Conservation (phyloP, 2,797 vertebrate genomes). For the Peromyscus nudipes region DNA sequence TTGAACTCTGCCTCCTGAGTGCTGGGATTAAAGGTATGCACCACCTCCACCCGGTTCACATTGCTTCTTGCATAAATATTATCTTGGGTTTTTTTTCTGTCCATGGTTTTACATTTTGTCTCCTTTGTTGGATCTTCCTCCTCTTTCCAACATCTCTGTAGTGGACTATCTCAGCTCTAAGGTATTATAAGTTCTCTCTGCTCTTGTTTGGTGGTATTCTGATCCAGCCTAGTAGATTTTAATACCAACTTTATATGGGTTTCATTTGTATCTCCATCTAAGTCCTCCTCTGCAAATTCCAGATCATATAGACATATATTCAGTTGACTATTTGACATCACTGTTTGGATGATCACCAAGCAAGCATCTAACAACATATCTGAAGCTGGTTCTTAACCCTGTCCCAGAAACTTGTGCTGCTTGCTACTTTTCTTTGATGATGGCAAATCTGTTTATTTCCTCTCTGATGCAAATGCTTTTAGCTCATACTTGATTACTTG, state of each 20-base stretch:
- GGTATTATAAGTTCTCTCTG: background rate
- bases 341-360: background rate
- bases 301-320: background rate
- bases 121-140: background rate
- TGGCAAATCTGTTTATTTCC: slow-evolving; percentile 10
- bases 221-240: slow-evolving; percentile 8
- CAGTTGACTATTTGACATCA: background rate
- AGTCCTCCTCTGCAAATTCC: background rate
- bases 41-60: no score
- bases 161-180: background rate
- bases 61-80: background rate
- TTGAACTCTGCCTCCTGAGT: no score
- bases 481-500: slow-evolving; percentile 4
- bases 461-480: slow-evolving; percentile 19
- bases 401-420: background rate
- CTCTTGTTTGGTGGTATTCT: background rate
- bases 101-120: slow-evolving; percentile 28
- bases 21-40: no score
- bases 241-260: slow-evolving; percentile 1
- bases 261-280: background rate
- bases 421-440: background rate
- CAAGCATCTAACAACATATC: background rate
- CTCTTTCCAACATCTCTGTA: background rate
- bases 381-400: background rate
- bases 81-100: background rate